Conservation (phyloP, 2,888 invertebrate genomes). For the Terebella lapidaria region DNA sequence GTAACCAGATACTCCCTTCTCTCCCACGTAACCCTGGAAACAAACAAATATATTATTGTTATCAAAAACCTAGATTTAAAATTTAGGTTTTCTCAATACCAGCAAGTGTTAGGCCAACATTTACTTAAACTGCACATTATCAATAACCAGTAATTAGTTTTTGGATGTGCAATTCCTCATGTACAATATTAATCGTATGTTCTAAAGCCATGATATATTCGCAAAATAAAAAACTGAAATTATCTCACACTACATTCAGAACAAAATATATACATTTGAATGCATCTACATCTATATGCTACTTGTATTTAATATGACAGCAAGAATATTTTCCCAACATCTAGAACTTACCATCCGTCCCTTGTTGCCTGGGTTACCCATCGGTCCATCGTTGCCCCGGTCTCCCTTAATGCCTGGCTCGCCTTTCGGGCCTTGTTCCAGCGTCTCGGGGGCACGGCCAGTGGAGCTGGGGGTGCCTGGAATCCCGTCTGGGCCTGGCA, state of each 20-base stretch:
- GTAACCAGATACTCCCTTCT: not conserved
- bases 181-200: too few relatives aligned
- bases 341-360: not conserved
- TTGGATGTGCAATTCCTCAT: too few relatives aligned
- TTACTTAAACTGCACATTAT: too few relatives aligned
- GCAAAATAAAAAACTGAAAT: too few relatives aligned
- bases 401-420: conserved; percentile 10
- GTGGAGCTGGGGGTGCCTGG: conserved; percentile 27
- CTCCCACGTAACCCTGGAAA: conserved; percentile 5
- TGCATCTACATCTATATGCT: not conserved
- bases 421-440: conserved; percentile 13
- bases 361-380: conserved; percentile 4
- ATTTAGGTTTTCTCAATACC: too few relatives aligned
- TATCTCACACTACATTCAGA: too few relatives aligned
- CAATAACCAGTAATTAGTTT: too few relatives aligned
- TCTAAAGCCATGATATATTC: too few relatives aligned
- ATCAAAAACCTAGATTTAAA: not conserved
- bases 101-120: too few relatives aligned
- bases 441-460: conserved; percentile 1
- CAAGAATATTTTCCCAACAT: not conserved
- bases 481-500: conserved; percentile 41
- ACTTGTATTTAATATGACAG: not conserved
- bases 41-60: not conserved
- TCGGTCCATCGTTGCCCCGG: conserved; percentile 8
- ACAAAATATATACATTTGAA: not conserved